Conservation (phyloP, 2,797 vertebrate species). For the Hirundo rustica region DNA sequence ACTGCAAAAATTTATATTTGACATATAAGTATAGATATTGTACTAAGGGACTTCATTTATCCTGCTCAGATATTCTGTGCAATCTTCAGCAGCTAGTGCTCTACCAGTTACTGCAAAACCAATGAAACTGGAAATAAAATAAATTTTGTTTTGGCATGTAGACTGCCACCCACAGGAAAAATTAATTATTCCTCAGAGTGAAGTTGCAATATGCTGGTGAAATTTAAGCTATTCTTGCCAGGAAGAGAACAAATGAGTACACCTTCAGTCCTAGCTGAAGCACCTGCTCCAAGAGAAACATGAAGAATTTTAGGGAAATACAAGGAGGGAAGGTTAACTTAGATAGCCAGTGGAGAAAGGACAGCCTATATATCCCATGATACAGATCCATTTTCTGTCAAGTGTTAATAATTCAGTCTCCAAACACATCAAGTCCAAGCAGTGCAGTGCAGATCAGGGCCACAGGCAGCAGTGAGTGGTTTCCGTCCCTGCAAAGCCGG, state of each 20-base stretch:
- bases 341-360: background rate
- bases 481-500: background rate
- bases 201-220: background rate
- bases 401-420: background rate
- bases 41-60: background rate
- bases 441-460: background rate
- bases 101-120: background rate
- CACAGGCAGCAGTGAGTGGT: background rate
- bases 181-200: background rate
- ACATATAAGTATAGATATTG: background rate
- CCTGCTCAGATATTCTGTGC: background rate
- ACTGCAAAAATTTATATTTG: background rate
- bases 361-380: background rate
- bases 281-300: background rate
- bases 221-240: background rate
- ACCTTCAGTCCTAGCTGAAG: background rate
- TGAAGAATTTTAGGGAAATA: background rate
- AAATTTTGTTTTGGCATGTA: background rate
- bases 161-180: background rate
- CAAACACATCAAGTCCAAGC: background rate
- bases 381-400: background rate
- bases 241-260: background rate
- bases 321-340: background rate
- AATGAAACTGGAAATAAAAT: background rate
- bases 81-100: background rate